Evolutionary conservation across 2,113 vertebrate genomes (phyloP).

Genomic region (Rhinolophus sinicus): DNA sequence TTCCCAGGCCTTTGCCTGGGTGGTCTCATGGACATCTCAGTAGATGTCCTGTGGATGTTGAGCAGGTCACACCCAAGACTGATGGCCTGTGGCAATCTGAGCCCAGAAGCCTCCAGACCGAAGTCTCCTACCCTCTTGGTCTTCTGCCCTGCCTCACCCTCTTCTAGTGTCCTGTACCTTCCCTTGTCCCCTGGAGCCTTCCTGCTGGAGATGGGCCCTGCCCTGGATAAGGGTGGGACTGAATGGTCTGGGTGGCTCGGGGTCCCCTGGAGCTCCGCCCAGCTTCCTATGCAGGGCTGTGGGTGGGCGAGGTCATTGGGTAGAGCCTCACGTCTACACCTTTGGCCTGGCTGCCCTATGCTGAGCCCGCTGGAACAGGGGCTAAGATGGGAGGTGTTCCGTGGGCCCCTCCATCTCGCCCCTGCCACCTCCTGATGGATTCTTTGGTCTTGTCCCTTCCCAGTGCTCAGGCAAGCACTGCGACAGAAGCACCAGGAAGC

Average conservation of each 20-base stretch:
- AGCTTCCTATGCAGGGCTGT: neutral
- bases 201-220: neutral
- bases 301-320: accelerated
- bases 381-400: neutral
- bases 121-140: neutral
- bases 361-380: too few species aligned
- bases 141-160: neutral
- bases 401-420: neutral
- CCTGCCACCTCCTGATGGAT: neutral
- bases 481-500: conserved; percentile 92
- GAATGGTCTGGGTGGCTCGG: too few species aligned
- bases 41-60: neutral
- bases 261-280: neutral
- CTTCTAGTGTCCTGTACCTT: neutral
- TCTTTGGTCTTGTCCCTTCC: neutral
- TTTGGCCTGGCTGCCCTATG: neutral
- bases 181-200: neutral
- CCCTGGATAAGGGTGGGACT: neutral
- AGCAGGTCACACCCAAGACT: neutral
- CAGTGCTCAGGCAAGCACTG: conserved; percentile 94
- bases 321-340: neutral
- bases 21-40: neutral
- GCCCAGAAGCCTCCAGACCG: neutral
- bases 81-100: neutral
- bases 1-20: neutral